Percentiles rank a stretch among this genome's conserved stretches.
These are phyloP conservation scores for Lasioglossum villosulum DNA, from an alignment of 2,888 invertebrate species.

Conservation along the genomic window DNA sequence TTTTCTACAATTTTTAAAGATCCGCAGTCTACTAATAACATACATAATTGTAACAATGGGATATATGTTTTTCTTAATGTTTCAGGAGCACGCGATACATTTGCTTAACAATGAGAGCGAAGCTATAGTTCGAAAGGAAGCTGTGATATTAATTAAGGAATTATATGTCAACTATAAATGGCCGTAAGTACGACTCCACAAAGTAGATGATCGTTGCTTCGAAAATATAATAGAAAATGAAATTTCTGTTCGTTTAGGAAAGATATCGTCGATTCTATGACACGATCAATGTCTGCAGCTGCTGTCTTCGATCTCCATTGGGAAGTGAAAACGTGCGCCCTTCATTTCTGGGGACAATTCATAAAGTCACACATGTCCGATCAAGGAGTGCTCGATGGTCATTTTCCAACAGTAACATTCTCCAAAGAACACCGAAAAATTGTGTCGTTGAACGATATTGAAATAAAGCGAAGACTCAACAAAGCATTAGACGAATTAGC, in stretches of 20 bases:
- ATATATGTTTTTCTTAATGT: conserved; percentile 75
- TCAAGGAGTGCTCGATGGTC: conserved; percentile 94
- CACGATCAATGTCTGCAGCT: conserved; percentile 88
- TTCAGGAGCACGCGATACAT: conserved; percentile 85
- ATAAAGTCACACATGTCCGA: conserved; percentile 88
- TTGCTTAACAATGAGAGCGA: conserved; percentile 89
- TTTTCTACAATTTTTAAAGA: too few species aligned
- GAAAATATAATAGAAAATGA: not conserved
- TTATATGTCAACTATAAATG: conserved; percentile 89
- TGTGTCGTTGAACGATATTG: conserved; percentile 89
- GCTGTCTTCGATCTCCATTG: conserved; percentile 91
- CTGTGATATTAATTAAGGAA: conserved; percentile 88
- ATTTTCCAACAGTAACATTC: conserved; percentile 92
- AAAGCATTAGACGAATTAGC: conserved; percentile 90
- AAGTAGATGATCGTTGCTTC: not conserved
- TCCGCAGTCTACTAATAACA: not conserved
- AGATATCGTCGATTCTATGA: conserved; percentile 86
- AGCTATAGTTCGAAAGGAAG: conserved; percentile 91
- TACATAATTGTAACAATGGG: conserved; percentile 74
- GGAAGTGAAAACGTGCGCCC: conserved; percentile 91
- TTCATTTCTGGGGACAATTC: conserved; percentile 90
- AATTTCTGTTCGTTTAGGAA: conserved; percentile 70
- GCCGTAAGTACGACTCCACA: conserved; percentile 78
- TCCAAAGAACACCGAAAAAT: conserved; percentile 92
- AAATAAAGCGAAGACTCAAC: conserved; percentile 88